Conservation (phyloP, 1,140 invertebrate species). For the Anagrus nilaparvatae region DNA sequence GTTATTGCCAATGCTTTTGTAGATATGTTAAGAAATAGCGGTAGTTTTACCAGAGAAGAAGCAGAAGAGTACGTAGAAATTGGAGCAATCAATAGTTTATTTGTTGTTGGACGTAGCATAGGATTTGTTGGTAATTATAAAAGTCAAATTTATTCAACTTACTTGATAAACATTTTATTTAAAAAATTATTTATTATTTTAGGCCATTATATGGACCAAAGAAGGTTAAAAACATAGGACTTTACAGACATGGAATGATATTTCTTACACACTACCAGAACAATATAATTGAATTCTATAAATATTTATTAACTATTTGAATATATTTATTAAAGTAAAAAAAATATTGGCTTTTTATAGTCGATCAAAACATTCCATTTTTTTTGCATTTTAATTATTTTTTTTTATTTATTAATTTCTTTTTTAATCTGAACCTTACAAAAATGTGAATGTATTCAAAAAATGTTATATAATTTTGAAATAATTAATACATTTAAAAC, state of each 20-base stretch:
- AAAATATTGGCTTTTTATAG: slow-evolving; percentile 11
- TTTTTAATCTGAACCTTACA: too few relatives aligned
- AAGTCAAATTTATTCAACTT: too few relatives aligned
- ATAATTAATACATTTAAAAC: too few relatives aligned
- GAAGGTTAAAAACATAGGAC: slow-evolving; percentile 94
- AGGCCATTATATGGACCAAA: slow-evolving; percentile 98
- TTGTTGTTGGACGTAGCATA: slow-evolving; percentile 95
- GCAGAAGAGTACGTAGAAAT: slow-evolving; percentile 97
- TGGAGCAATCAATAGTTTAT: slow-evolving; percentile 95
- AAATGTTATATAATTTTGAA: too few relatives aligned
- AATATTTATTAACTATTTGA: too few relatives aligned
- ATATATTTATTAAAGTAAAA: too few relatives aligned
- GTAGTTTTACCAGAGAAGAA: slow-evolving; percentile 93
- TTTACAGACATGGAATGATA: slow-evolving; percentile 99
- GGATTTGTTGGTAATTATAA: slow-evolving; percentile 92
- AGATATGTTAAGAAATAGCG: slow-evolving; percentile 86
- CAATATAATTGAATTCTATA: slow-evolving; percentile 49
- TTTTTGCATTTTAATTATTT: too few relatives aligned
- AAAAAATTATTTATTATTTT: slow-evolving; percentile 15
- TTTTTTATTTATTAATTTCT: too few relatives aligned
- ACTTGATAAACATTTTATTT: too few relatives aligned
- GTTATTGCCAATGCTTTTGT: slow-evolving; percentile 96
- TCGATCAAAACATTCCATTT: slow-evolving; percentile 14
- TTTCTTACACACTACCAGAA: slow-evolving; percentile 93
- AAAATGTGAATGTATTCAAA: too few relatives aligned